These are phyloP conservation scores for Drosophila meridiana DNA, from an alignment of 2,888 invertebrate species.

Conservation along the genomic window DNA sequence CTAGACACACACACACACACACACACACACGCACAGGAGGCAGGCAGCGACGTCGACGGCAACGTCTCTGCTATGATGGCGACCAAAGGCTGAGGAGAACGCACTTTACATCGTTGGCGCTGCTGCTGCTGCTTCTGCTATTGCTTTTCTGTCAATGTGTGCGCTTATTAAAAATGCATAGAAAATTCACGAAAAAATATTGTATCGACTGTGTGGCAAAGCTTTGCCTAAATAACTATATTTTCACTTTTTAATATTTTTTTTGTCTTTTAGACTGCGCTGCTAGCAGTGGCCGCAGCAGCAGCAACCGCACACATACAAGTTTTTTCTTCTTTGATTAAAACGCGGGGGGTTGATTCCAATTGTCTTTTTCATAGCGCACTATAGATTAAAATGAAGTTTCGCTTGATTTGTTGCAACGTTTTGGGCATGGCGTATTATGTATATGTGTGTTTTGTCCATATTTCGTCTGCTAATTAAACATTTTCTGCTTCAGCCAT, in stretches of 20 bases:
- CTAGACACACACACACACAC: constrained; percentile 46
- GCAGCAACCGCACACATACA: constrained; percentile 68
- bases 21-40: constrained; percentile 33
- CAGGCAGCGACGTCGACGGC: constrained; percentile 37
- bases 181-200: constrained; percentile 21
- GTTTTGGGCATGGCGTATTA: constrained; percentile 31
- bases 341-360: constrained; percentile 76
- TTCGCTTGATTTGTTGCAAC: constrained; percentile 24
- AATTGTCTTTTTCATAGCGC: constrained; percentile 49
- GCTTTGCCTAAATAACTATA: constrained; percentile 29
- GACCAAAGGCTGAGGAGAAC: constrained; percentile 75
- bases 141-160: constrained; percentile 18
- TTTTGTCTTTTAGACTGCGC: constrained; percentile 54
- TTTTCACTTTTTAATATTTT: constrained; percentile 63
- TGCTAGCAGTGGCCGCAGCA: constrained; percentile 45
- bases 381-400: constrained; percentile 32
- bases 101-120: constrained; percentile 68
- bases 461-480: constrained; percentile 73
- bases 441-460: constrained; percentile 39
- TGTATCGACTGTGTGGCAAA: constrained; percentile 6
- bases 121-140: constrained; percentile 9
- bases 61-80: constrained; percentile 71
- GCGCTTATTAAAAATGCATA: constrained; percentile 33
- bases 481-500: constrained; percentile 70
- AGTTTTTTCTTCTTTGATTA: constrained; percentile 59